Base-by-base conservation (phyloP, 2,888 invertebrate species). In the Nemapogon koenigi region DNA sequence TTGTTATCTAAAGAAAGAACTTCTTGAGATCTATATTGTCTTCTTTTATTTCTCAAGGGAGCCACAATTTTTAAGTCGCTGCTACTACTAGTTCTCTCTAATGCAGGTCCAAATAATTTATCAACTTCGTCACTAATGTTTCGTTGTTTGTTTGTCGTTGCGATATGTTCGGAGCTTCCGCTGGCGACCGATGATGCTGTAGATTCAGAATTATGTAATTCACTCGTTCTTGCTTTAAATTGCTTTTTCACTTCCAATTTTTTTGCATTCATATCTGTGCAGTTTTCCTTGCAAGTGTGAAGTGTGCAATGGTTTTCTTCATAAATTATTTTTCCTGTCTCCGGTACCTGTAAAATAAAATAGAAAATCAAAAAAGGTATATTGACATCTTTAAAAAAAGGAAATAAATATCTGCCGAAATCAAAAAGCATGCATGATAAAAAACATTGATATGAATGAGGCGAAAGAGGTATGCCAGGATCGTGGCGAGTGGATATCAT, bases 1-100 rank as follows among this genome's bases (percentile, higher is more conserved):
- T 33, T 33, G 16, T 64, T 62, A 18, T 63, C 59, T 11, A 62
- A 49, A 4, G 61, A 51, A 38, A 80, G 52, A 36, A 70, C 62
- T 59, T 80, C 80, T 57, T 80, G 79, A 13, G 80, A 80, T 46
- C 63, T 63, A 40, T 68, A 80, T 40, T 79, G 75, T 38, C 72
- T 59, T 46, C 59, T 62, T 47, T 68, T 72, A 46, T 66, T 62
- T 43, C 67, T 58, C 1, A 71, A 48, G 17, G 79, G 76, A 22
- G 67, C 63, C 3, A 59, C 51, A 0, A 72, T 55, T 55, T 75
- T 69, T 19, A 80, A 48, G 41, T 78, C 72, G 45, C 61, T 65
- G 1, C 71, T 70, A 45, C 80, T 80, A 40, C 59, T 68, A 1
- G 80, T 65, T 49, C 80, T 60, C 51, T 73, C 75, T 35, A 80